A percentile compares a stretch with the other conserved stretches of the same genome.
Conservation (phyloP, 2,113 vertebrate species). For the Gambusia holbrooki region DNA sequence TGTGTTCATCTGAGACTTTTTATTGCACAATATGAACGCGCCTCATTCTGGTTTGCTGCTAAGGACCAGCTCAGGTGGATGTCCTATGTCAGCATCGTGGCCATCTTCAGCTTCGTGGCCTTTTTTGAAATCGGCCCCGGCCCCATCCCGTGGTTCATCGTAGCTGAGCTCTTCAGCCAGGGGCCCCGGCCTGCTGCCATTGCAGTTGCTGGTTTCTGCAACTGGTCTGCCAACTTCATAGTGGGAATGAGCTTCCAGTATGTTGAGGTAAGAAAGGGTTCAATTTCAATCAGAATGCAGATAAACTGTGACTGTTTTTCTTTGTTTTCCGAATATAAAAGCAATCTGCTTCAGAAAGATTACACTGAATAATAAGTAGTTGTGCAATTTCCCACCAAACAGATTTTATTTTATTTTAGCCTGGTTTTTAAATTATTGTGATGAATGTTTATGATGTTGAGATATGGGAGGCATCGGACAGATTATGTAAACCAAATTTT, state of each 20-base stretch:
- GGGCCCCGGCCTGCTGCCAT: slow-evolving; percentile 90
- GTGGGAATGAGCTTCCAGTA: slow-evolving; percentile 94
- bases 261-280: slow-evolving; percentile 80
- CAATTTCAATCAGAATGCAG: neutral
- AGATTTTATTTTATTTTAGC: no score
- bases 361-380: no score
- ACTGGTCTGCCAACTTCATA: slow-evolving; percentile 95
- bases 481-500: no score
- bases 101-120: slow-evolving; percentile 92
- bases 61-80: slow-evolving; percentile 87
- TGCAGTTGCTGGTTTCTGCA: slow-evolving; percentile 89
- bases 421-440: no score
- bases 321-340: no score
- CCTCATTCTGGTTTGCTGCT: neutral
- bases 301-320: no score
- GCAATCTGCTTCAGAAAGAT: no score
- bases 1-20: neutral
- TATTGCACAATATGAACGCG: neutral
- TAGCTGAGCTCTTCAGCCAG: slow-evolving; percentile 93
- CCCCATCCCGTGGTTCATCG: slow-evolving; percentile 94
- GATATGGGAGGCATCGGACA: no score
- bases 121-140: slow-evolving; percentile 95
- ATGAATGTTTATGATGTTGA: no score
- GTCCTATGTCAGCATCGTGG: slow-evolving; percentile 90
- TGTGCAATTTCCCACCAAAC: no score